Percentiles rank a stretch among this genome's conserved stretches.
These are phyloP conservation scores for Hydrozoanthus gracilis DNA, from an alignment of 92 coral and sea anemone genomes.

Conservation along the genomic window DNA sequence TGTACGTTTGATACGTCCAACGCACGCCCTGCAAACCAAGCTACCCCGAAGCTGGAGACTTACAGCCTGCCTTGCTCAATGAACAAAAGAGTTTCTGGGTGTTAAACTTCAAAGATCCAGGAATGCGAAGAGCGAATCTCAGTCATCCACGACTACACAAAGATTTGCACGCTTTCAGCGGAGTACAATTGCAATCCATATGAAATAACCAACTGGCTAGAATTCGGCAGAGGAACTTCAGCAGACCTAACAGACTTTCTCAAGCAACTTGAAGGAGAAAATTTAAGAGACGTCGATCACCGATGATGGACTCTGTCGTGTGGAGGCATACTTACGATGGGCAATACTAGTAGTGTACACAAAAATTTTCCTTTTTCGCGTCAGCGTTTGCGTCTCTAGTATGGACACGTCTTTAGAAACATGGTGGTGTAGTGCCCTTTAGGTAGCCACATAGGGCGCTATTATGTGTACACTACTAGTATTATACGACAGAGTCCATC, in stretches of 20 bases:
- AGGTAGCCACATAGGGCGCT: too few species aligned
- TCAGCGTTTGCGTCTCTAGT: too few species aligned
- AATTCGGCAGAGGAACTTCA: constrained; percentile 7
- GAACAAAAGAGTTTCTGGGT: constrained; percentile 34
- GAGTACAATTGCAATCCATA: constrained; percentile 26
- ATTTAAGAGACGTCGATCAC: constrained; percentile 7
- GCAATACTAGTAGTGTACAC: background rate
- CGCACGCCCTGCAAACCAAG: constrained; percentile 21
- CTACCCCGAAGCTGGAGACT: background rate
- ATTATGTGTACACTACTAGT: too few species aligned
- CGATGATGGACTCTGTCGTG: constrained; percentile 26
- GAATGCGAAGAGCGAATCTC: background rate
- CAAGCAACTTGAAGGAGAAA: constrained; percentile 3
- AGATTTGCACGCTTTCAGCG: constrained; percentile 40
- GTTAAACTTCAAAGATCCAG: constrained; percentile 40
- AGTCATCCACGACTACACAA: background rate
- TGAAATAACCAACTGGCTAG: background rate
- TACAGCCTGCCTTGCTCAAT: constrained; percentile 13
- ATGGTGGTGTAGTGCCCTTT: too few species aligned
- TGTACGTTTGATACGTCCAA: background rate
- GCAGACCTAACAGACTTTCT: background rate
- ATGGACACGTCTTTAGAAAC: too few species aligned
- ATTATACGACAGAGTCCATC: too few species aligned
- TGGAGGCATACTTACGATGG: constrained; percentile 38
- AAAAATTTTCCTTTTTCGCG: too few species aligned